These are phyloP conservation scores for Triops longicaudatus DNA, from an alignment of 1,140 invertebrate genomes.

Conservation along the genomic window DNA sequence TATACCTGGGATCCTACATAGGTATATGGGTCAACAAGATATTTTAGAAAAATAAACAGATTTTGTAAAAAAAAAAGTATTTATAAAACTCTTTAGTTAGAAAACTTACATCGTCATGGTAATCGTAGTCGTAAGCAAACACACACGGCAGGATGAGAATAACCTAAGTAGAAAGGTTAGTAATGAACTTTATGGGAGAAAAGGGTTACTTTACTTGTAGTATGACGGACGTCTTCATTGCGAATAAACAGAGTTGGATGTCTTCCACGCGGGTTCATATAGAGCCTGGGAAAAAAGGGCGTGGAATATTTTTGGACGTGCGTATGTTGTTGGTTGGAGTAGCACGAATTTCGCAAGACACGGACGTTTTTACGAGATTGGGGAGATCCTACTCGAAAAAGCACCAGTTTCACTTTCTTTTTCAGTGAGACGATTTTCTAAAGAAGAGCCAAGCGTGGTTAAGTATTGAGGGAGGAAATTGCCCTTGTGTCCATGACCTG, in stretches of 20 bases:
- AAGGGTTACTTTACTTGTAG: background rate
- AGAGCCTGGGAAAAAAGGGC: background rate
- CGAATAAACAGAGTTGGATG: background rate
- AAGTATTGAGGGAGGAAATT: background rate
- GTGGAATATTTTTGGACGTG: background rate
- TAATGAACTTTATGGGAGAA: background rate
- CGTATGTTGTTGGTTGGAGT: background rate
- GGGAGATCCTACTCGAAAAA: background rate
- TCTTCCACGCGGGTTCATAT: background rate
- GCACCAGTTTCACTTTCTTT: background rate
- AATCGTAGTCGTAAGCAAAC: background rate
- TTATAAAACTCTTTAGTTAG: background rate
- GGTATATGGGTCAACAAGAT: background rate
- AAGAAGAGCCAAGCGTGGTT: background rate
- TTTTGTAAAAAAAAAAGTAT: no score
- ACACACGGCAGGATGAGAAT: background rate
- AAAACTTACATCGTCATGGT: background rate
- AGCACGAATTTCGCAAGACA: background rate
- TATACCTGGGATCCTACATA: constrained; percentile 18
- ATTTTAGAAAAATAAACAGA: no score
- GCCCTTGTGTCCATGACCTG: background rate
- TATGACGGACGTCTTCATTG: background rate
- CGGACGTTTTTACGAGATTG: background rate
- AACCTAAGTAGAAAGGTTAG: background rate
- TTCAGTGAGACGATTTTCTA: background rate